These are phyloP conservation scores for Eriosoma lanigerum DNA, from an alignment of 1,140 invertebrate genomes.

Conservation along the genomic window DNA sequence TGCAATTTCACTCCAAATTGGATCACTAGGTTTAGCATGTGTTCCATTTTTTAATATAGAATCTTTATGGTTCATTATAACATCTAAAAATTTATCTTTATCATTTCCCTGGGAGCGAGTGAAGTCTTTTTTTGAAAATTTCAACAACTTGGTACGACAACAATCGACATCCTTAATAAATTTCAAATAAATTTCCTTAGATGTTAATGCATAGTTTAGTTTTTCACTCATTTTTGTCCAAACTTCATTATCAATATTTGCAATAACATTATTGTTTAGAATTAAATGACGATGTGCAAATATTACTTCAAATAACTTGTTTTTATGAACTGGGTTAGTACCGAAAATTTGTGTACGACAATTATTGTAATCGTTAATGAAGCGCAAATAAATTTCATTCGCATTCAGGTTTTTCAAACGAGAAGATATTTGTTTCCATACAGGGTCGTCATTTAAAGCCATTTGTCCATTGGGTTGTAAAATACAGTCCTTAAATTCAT, in stretches of 20 bases:
- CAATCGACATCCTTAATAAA: slow-evolving; percentile 12
- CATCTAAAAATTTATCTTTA: slow-evolving; percentile 40
- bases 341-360: slow-evolving; percentile 15
- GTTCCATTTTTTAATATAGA: slow-evolving; percentile 21
- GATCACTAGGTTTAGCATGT: slow-evolving; percentile 36
- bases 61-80: slow-evolving; percentile 26
- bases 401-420: slow-evolving; percentile 8
- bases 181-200: slow-evolving; percentile 18
- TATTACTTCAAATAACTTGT: slow-evolving; percentile 10
- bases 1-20: slow-evolving; percentile 26
- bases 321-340: background rate
- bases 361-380: slow-evolving; percentile 30
- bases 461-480: slow-evolving; percentile 16
- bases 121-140: background rate
- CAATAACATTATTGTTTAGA: slow-evolving; percentile 10
- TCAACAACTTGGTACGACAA: slow-evolving; percentile 18
- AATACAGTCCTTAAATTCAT: slow-evolving; percentile 27
- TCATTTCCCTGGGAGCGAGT: background rate
- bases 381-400: slow-evolving; percentile 15
- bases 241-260: slow-evolving; percentile 42
- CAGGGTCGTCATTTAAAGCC: background rate
- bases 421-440: slow-evolving; percentile 31
- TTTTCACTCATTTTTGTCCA: slow-evolving; percentile 41
- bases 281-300: slow-evolving; percentile 5
- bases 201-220: background rate